Base-by-base conservation (phyloP, 2,888 invertebrate genomes). In the Neuroscelio doddi region DNA sequence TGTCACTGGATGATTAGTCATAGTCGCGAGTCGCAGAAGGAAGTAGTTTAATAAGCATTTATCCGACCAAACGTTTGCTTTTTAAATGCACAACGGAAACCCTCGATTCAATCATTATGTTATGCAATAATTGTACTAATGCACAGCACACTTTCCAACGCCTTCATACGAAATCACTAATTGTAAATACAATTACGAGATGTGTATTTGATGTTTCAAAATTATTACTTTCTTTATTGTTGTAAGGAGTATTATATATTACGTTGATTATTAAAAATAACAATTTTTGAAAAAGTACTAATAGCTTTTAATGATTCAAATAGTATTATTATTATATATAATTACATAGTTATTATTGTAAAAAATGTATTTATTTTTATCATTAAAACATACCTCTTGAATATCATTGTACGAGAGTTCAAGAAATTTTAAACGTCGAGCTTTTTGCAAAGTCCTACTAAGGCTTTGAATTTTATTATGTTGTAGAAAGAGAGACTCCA, bases 351-450 rank as follows among this genome's bases (percentile, higher is more conserved):
- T n/a, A n/a, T n/a, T n/a, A n/a, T n/a, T 5, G 21, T 21, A 21
- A 21, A 30, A 5, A 9, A 10, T 3, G 9, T 3, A 10, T 30
- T 30, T 30, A 2, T 10, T 30, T 30, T 10, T 15, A 38, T 38
- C 38, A 17, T 9, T 8, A 12, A 38, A 15, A 38, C 88, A 88
- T 84, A 94, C 90, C 79, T 87, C 89, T 82, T 91, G 90, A 61
- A 94, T 89, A 77, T 90, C 88, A 82, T 95, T 95, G 77, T 91
- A 89, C 1, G 90, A 90, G 12, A 93, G 87, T 63, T 90, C 88
- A 29, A 93, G 87, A 57, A 90, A 87, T 78, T 89, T 88, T 32
- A 95, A 81, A 66, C 88, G 88, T 52, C 88, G 87, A 0, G 91
- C 90, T 78, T 91, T 91, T 59, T 91, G 89, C 17, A 95, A 82